A percentile compares a stretch with the other conserved stretches of the same genome.
phyloP scores from a whole-genome alignment of 2,797 vertebrate species.

The Pogonophryne albipinna region DNA sequence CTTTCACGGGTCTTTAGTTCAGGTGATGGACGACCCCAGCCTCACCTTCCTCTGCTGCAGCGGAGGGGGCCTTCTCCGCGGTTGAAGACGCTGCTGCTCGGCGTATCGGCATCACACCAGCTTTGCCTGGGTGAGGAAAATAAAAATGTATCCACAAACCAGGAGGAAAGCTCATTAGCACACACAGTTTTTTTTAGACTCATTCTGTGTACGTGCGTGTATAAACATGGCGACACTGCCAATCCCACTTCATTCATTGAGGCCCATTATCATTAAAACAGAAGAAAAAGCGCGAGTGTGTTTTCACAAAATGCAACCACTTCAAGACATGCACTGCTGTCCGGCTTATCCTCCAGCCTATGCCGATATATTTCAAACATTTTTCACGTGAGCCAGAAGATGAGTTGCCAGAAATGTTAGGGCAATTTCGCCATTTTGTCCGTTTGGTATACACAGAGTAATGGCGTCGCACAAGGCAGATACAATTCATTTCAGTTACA shows the following conservation, averaged over 20 bases:
- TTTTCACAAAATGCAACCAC: background rate
- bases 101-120: constrained; percentile 92
- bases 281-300: background rate
- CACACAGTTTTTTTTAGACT: background rate
- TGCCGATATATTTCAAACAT: background rate
- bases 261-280: constrained; percentile 26
- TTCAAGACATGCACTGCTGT: background rate
- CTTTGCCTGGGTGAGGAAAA: constrained; percentile 45
- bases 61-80: constrained; percentile 89
- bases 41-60: constrained; percentile 89
- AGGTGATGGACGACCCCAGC: constrained; percentile 54
- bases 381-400: background rate
- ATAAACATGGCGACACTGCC: constrained; percentile 19
- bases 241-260: constrained; percentile 74
- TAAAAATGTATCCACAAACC: background rate
- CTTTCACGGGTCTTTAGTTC: constrained; percentile 33
- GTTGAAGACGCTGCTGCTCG: constrained; percentile 90
- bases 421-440: constrained; percentile 87
- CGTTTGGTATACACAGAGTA: constrained; percentile 80
- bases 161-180: background rate
- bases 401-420: constrained; percentile 36
- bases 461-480: constrained; percentile 86
- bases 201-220: background rate
- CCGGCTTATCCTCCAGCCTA: background rate
- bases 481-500: constrained; percentile 75